phyloP scores from a whole-genome alignment of 1,140 invertebrate genomes.

The Eupristina koningsbergeri region DNA sequence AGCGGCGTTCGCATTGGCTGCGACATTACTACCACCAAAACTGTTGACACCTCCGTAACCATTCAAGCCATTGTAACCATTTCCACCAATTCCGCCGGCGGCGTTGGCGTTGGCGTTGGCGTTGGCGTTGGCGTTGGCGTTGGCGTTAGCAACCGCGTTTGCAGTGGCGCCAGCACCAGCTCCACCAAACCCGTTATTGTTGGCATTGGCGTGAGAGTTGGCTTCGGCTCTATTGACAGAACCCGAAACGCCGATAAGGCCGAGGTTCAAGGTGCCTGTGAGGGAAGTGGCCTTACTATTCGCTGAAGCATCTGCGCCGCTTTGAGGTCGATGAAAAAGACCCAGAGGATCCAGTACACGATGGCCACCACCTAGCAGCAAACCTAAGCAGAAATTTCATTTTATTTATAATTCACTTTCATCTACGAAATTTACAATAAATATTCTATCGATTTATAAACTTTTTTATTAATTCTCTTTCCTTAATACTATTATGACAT shows the following conservation, averaged over 20 bases:
- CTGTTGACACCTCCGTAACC: not conserved
- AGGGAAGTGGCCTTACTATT: conserved; percentile 42
- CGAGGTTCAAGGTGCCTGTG: conserved; percentile 55
- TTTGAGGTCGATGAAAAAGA: conserved; percentile 50
- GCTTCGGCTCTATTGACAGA: conserved; percentile 27
- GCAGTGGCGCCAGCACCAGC: not conserved
- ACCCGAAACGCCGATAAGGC: conserved; percentile 55
- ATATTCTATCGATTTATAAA: too few relatives aligned
- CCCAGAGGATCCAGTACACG: conserved; percentile 61
- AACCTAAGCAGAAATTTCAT: not conserved
- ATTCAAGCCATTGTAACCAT: too few relatives aligned
- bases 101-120: too few relatives aligned
- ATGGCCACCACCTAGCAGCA: not conserved
- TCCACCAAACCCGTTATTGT: not conserved
- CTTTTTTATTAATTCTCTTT: too few relatives aligned
- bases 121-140: too few relatives aligned
- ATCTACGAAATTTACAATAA: not conserved
- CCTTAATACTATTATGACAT: too few relatives aligned
- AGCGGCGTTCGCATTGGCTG: not conserved
- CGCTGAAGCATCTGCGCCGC: conserved; percentile 42
- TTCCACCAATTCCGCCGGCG: too few relatives aligned
- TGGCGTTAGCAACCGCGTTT: too few relatives aligned
- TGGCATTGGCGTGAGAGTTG: not conserved
- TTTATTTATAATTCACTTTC: not conserved
- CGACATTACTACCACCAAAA: not conserved